Conservation (phyloP, 2,113 vertebrate species). For the Microtus richardsoni region DNA sequence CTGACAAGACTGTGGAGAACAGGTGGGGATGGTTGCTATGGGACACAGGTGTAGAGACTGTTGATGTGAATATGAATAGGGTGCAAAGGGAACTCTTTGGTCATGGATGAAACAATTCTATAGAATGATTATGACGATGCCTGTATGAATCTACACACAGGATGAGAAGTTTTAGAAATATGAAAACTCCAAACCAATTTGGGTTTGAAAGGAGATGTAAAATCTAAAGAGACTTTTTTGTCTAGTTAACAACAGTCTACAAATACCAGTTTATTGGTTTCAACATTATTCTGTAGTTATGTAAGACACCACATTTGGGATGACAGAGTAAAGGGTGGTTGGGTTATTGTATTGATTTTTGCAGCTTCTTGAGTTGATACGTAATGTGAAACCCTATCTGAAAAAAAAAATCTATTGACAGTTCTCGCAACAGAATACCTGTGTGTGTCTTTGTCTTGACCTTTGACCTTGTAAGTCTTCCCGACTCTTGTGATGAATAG, state of each 20-base stretch:
- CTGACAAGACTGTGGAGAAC: not conserved
- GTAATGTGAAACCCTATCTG: not conserved
- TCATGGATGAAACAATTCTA: not conserved
- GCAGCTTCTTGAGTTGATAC: not conserved
- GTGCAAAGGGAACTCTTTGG: not conserved
- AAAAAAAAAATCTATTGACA: not conserved
- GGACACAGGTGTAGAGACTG: rapidly evolving
- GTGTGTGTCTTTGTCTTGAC: not conserved
- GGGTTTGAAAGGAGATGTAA: not conserved
- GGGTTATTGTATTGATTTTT: not conserved
- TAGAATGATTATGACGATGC: not conserved
- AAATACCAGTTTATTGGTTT: not conserved
- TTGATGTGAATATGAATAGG: not conserved
- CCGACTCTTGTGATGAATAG: not conserved
- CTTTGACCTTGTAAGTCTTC: not conserved
- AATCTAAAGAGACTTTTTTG: not conserved
- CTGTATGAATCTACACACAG: not conserved
- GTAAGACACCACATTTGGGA: not conserved
- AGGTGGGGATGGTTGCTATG: not conserved
- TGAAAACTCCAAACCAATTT: no score
- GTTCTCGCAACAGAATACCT: not conserved
- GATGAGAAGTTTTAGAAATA: not conserved
- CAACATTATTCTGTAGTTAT: not conserved
- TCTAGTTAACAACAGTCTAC: not conserved
- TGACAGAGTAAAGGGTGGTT: not conserved